Percentiles rank a stretch among this genome's conserved stretches.
phyloP scores from a whole-genome alignment of 2,888 invertebrate species.

The Epsilonema sp. region DNA sequence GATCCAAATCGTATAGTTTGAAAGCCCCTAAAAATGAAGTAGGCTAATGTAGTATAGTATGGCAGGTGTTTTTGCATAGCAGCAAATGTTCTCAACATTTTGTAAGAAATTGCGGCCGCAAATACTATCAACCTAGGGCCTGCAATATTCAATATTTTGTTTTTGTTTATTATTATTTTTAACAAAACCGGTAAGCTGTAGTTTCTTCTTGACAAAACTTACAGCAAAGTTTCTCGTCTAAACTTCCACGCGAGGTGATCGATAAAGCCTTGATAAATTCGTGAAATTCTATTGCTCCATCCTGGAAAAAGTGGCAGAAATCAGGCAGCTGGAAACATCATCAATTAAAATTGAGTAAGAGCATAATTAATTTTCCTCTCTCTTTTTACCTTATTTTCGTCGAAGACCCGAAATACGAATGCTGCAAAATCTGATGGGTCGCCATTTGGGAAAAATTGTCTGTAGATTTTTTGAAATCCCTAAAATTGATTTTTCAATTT shows the following conservation, averaged over 20 bases:
- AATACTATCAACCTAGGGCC: too few relatives aligned
- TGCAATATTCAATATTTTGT: too few relatives aligned
- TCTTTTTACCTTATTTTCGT: constrained; percentile 94
- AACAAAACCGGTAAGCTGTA: too few relatives aligned
- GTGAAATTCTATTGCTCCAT: constrained; percentile 95
- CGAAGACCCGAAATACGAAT: constrained; percentile 91
- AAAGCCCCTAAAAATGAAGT: constrained; percentile 64
- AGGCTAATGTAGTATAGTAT: too few relatives aligned
- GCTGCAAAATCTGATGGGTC: constrained; percentile 97
- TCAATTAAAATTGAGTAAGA: too few relatives aligned
- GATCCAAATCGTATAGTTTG: constrained; percentile 79
- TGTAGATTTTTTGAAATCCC: constrained; percentile 98
- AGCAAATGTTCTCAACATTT: too few relatives aligned
- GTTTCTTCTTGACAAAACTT: constrained; percentile 27
- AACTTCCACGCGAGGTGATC: constrained; percentile 89
- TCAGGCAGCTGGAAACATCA: too few relatives aligned
- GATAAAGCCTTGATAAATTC: constrained; percentile 95
- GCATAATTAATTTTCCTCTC: too few relatives aligned
- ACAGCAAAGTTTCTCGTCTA: constrained; percentile 97
- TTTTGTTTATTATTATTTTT: too few relatives aligned
- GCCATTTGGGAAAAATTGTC: constrained; percentile 97
- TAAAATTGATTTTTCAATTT: constrained; percentile 31
- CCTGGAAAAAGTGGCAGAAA: constrained; percentile 54
- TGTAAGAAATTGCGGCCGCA: too few relatives aligned
- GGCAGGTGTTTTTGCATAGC: too few relatives aligned